Evolutionary conservation across 2,888 invertebrate species (phyloP).

Genomic region (Sicus ferrugineus): DNA sequence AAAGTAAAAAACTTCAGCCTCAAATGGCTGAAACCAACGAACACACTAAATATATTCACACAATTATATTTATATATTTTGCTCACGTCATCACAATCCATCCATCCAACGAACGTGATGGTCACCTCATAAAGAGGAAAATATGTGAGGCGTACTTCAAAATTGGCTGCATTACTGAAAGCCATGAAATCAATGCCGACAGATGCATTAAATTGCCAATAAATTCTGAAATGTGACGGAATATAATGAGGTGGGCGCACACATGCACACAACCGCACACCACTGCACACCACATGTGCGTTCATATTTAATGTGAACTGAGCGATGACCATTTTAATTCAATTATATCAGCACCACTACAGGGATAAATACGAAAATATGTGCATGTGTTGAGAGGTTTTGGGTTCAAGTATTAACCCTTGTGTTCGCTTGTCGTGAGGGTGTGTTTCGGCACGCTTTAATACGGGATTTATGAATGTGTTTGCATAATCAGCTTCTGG

Average conservation of each 20-base stretch:
- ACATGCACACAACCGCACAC: too few relatives aligned
- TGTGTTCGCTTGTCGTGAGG: neutral
- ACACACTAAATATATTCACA: neutral
- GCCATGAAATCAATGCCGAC: constrained; percentile 24
- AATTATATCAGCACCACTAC: too few relatives aligned
- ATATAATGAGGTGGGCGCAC: too few relatives aligned
- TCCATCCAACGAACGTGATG: neutral
- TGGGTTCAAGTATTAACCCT: too few relatives aligned
- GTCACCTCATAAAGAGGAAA: constrained; percentile 6
- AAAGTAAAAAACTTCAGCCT: too few relatives aligned
- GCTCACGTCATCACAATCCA: neutral
- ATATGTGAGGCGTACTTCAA: constrained; percentile 11
- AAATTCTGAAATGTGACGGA: constrained; percentile 22
- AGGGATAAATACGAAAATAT: too few relatives aligned
- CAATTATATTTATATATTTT: neutral
- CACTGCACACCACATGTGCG: too few relatives aligned
- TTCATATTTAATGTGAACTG: too few relatives aligned
- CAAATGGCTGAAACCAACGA: neutral
- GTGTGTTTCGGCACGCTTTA: neutral
- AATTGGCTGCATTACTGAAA: constrained; percentile 19
- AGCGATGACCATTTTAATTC: too few relatives aligned
- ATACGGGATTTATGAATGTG: neutral
- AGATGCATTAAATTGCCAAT: constrained; percentile 33
- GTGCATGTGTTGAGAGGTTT: too few relatives aligned
- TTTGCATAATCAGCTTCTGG: neutral